Evolutionary conservation across 2,797 vertebrate genomes (phyloP), one percentile per base, ranked within the genome.

Genomic region (Alca torda): DNA sequence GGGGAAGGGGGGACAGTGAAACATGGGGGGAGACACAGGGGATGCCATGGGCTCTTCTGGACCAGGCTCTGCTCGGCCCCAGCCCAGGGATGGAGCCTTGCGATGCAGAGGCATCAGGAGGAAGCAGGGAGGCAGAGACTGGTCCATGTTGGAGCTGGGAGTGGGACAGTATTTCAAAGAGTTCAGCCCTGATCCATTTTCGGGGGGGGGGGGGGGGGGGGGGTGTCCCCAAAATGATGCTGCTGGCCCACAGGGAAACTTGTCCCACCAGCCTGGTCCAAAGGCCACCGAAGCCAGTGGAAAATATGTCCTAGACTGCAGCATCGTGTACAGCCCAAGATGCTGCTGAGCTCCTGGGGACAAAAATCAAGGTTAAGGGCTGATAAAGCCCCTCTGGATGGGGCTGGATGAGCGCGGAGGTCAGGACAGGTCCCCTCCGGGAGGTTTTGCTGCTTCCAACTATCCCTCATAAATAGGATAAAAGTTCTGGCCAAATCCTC

Each of bases 361-460:
- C 1, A 11, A 75, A 67, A 74, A 54, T 41, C 41, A 56, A 33
- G 24, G 4, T 2, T 64, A 26, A 21, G 45, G 78, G 48, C 15
- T 2, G 3, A 54, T 45, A 43, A 87, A 94, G 59, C 18, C 41
- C 37, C 70, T 87, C 60, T 0, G 2, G 39, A 48, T 13, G 20
- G 35, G 17, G 31, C 25, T 72, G 70, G 65, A 53, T 59, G 48
- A 83, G 54, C 0, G 0, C 11, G 12, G 23, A 92, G 81, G 61
- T 83, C 75, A 91, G 87, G 9, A 70, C 84, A 59, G 64, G 70
- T 76, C 79, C 25, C 39, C 25, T 75, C 57, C 12, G 2, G 59
- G 94, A 87, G 63, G 54, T 59, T 92, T 91, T 89, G n/a, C 74
- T 18, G 23, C 33, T 78, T 96, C 90, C 91, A 93, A 7, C 61